Evolutionary conservation across 1,140 invertebrate genomes (phyloP).

Genomic region (Phenacoccus solenopsis): DNA sequence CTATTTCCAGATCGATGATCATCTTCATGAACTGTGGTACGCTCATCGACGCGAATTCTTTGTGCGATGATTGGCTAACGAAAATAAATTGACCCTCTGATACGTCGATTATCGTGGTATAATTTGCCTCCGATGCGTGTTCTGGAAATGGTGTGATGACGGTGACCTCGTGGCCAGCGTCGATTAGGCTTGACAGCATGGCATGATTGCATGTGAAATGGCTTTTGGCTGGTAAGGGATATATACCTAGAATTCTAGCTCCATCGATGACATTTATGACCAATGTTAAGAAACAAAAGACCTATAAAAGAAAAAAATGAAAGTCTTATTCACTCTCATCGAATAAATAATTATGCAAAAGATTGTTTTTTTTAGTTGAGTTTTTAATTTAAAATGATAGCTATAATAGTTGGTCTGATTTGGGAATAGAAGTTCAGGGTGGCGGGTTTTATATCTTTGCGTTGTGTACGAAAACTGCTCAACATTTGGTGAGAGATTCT

Average conservation of each 20-base stretch:
- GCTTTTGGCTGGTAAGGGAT: slow-evolving; percentile 29
- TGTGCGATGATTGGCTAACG: not conserved
- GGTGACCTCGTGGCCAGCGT: slow-evolving; percentile 29
- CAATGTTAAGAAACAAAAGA: too few relatives aligned
- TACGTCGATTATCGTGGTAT: slow-evolving; percentile 11
- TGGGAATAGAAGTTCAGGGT: too few relatives aligned
- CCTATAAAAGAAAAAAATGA: too few relatives aligned
- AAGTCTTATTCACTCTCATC: too few relatives aligned
- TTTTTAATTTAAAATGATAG: too few relatives aligned
- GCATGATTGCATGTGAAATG: slow-evolving; percentile 32
- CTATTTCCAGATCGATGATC: not conserved
- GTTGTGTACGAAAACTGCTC: too few relatives aligned
- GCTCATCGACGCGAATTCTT: not conserved
- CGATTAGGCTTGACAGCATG: slow-evolving; percentile 27
- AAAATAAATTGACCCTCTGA: not conserved
- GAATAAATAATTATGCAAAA: too few relatives aligned
- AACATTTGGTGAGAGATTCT: too few relatives aligned
- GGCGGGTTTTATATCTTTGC: too few relatives aligned
- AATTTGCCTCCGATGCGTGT: not conserved
- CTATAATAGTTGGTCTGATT: too few relatives aligned
- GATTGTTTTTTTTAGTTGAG: too few relatives aligned
- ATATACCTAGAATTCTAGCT: slow-evolving; percentile 28
- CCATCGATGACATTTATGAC: too few relatives aligned
- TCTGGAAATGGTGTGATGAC: slow-evolving; percentile 22
- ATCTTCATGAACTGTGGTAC: not conserved